These are phyloP conservation scores for Apamea monoglypha DNA, from an alignment of 2,888 invertebrate genomes.

Conservation along the genomic window DNA sequence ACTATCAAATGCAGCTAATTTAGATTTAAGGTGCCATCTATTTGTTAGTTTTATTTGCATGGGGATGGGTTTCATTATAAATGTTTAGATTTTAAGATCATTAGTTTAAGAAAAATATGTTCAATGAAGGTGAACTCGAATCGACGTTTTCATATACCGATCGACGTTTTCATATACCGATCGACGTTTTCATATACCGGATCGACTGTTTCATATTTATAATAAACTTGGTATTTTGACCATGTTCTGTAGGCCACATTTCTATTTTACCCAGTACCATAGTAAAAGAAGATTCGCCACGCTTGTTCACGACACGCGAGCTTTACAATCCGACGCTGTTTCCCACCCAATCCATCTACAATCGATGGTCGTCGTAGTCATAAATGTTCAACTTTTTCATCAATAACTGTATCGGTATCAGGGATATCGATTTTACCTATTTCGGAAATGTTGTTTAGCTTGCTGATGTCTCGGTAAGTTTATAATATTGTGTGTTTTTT, in stretches of 20 bases:
- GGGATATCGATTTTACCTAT: conserved; percentile 45
- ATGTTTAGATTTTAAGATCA: conserved; percentile 49
- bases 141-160: conserved; percentile 1
- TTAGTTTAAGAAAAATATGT: conserved; percentile 13
- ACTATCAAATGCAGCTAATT: conserved; percentile 40
- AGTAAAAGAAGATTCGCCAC: conserved; percentile 47
- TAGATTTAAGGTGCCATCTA: conserved; percentile 46
- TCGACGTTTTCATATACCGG: background rate
- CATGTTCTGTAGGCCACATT: conserved; percentile 35
- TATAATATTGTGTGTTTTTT: conserved; percentile 23
- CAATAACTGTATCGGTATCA: conserved; percentile 44
- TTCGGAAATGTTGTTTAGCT: conserved; percentile 25
- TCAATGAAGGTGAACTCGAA: background rate
- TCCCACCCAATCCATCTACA: conserved; percentile 60
- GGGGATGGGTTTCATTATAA: conserved; percentile 45
- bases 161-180: background rate
- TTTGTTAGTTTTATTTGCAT: conserved; percentile 56
- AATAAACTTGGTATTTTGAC: background rate
- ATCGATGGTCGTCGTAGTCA: conserved; percentile 53
- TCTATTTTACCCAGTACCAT: conserved; percentile 50
- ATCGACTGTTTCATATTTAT: conserved; percentile 1
- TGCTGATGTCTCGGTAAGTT: conserved; percentile 56
- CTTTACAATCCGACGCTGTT: conserved; percentile 52
- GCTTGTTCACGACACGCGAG: conserved; percentile 66
- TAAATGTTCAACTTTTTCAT: conserved; percentile 35